Percentiles rank a stretch among this genome's conserved stretches.
These are phyloP conservation scores for Pocillopora meandrina DNA, from an alignment of 92 coral and sea anemone species.

Conservation along the genomic window DNA sequence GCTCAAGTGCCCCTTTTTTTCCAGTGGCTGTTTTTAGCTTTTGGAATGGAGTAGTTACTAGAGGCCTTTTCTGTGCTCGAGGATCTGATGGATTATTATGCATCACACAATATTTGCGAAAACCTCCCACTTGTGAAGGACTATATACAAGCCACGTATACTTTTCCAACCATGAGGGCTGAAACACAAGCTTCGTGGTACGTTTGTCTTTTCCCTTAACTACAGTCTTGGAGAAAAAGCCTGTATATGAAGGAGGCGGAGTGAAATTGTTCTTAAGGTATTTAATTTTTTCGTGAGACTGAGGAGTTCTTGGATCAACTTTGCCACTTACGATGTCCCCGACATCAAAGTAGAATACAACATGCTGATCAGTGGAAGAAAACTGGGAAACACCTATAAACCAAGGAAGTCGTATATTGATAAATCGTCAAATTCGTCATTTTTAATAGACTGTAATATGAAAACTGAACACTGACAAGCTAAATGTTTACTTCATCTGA, in stretches of 20 bases:
- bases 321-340: slow-evolving; percentile 44
- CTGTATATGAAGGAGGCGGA: slow-evolving; percentile 19
- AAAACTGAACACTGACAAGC: slow-evolving; percentile 20
- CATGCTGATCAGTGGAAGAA: slow-evolving; percentile 45
- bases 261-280: slow-evolving; percentile 25
- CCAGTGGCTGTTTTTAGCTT: slow-evolving; percentile 29
- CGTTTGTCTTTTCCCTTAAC: slow-evolving; percentile 15
- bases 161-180: slow-evolving; percentile 25
- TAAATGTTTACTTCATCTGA: slow-evolving; percentile 1
- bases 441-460: slow-evolving; percentile 12
- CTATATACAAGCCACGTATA: slow-evolving; percentile 38
- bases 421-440: slow-evolving; percentile 19
- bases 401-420: slow-evolving; percentile 20
- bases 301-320: slow-evolving; percentile 30
- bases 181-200: slow-evolving; percentile 20
- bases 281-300: slow-evolving; percentile 31
- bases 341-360: slow-evolving; percentile 28
- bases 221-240: slow-evolving; percentile 13
- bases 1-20: slow-evolving; percentile 20
- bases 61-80: slow-evolving; percentile 24
- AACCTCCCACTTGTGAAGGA: slow-evolving; percentile 29
- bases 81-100: slow-evolving; percentile 17
- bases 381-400: slow-evolving; percentile 42
- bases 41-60: slow-evolving; percentile 28
- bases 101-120: slow-evolving; percentile 37